Evolutionary conservation across 2,797 vertebrate species (phyloP), one percentile per base, ranked within the genome.

Genomic region (Harpagifer antarcticus): DNA sequence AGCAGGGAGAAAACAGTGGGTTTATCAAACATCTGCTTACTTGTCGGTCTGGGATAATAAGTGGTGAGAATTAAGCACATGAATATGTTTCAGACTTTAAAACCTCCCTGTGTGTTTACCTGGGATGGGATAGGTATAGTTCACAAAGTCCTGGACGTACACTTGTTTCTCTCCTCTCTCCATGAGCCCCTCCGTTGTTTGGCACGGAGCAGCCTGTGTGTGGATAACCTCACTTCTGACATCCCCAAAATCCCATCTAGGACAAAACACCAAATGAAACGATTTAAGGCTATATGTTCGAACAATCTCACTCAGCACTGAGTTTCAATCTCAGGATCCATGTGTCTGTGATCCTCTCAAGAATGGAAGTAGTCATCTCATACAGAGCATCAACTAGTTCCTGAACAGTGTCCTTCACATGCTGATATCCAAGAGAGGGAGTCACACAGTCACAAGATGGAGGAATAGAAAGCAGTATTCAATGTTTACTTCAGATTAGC

Each of bases 241-340:
- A 67, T 94, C 95, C 9, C 94, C 95, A 88, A 96, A 96, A 78
- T 94, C 84, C 96, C 96, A 96, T 48, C 96, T 96, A 80, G 27
- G 47, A 68, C 33, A 86, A 86, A 9, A 5, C 8, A 47, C 62
- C 14, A 59, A 3, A 64, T 47, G 42, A 20, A 67, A 50, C 60
- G 0, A 9, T 31, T 73, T 40, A 4, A 23, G 23, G 0, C 14
- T 27, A 27, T 27, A 4, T 1, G 27, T 27, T 27, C 27, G 4
- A 27, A 5, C 27, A 27, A 27, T 27, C 27, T 27, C 27, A 27
- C 27, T 1, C 0, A 27, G 27, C 27, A 27, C 27, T 3, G 3
- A 27, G 27, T 1, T 4, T 27, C 27, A 27, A 5, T 5, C 1
- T 27, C 27, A 27, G 27, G 27, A 27, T 27, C 27, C 27, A 27